Conservation (phyloP, 2,888 invertebrate genomes). For the Amblyjoppa proteus region DNA sequence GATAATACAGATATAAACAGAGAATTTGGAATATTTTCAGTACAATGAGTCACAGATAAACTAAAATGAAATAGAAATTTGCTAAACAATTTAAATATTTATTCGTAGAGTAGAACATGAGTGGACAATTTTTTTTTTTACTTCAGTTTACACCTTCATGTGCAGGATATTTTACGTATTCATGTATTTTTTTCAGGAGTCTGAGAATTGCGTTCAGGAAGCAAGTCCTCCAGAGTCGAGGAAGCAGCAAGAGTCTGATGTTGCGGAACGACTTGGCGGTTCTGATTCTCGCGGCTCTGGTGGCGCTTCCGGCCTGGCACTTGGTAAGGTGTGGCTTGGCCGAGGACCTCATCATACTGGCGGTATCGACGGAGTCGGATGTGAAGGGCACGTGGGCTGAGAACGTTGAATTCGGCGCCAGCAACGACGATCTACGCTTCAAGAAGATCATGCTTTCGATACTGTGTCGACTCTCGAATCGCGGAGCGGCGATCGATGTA, state of each 20-base stretch:
- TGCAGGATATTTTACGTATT: too few relatives aligned
- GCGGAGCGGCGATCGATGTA: conserved; percentile 73
- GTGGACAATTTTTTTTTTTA: too few relatives aligned
- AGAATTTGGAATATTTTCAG: too few relatives aligned
- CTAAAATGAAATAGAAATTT: too few relatives aligned
- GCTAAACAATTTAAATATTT: too few relatives aligned
- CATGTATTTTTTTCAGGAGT: conserved; percentile 73
- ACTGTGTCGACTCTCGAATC: conserved; percentile 74
- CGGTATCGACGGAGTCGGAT: conserved; percentile 74
- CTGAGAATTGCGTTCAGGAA: conserved; percentile 75
- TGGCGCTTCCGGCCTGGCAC: conserved; percentile 75
- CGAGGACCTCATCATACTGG: conserved; percentile 77
- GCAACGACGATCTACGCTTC: conserved; percentile 78
- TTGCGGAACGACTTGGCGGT: conserved; percentile 79
- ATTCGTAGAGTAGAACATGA: too few relatives aligned
- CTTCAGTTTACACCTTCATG: too few relatives aligned
- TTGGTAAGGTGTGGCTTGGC: conserved; percentile 75
- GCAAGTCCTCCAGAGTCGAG: conserved; percentile 69
- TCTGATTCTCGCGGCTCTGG: conserved; percentile 76
- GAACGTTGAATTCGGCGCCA: conserved; percentile 71
- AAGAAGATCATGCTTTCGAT: conserved; percentile 80
- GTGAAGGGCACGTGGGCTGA: conserved; percentile 76
- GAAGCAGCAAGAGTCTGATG: conserved; percentile 72
- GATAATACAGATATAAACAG: too few relatives aligned
- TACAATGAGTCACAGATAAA: too few relatives aligned